These are phyloP conservation scores for Dreissena polymorpha DNA, from an alignment of 1,140 invertebrate genomes.

Conservation along the genomic window DNA sequence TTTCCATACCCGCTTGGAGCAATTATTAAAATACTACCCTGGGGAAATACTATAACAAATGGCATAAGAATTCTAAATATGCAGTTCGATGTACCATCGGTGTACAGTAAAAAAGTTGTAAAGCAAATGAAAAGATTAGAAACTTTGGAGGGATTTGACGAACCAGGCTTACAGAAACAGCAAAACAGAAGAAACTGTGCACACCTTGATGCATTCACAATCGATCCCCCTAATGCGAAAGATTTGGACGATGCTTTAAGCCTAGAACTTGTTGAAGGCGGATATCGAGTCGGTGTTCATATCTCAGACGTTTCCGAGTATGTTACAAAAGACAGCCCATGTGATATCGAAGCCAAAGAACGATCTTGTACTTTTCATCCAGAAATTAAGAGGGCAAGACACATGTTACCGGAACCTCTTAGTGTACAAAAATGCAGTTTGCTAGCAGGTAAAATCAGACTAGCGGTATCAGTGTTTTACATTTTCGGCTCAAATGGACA, in stretches of 20 bases:
- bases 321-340: slow-evolving; percentile 55
- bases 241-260: slow-evolving; percentile 99
- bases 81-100: slow-evolving; percentile 37
- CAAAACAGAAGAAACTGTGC: slow-evolving; percentile 84
- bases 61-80: slow-evolving; percentile 36
- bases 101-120: slow-evolving; percentile 29
- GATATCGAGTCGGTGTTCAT: slow-evolving; percentile 66
- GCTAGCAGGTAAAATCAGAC: slow-evolving; percentile 68
- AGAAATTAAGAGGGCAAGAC: slow-evolving; percentile 57
- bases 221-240: slow-evolving; percentile 98
- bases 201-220: slow-evolving; percentile 85
- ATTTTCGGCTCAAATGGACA: slow-evolving; percentile 52
- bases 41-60: slow-evolving; percentile 18
- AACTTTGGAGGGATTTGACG: not conserved
- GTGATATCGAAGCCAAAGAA: slow-evolving; percentile 70
- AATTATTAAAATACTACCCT: slow-evolving; percentile 23
- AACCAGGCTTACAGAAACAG: slow-evolving; percentile 79
- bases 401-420: slow-evolving; percentile 77
- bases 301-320: slow-evolving; percentile 75
- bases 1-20: slow-evolving; percentile 46
- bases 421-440: slow-evolving; percentile 78
- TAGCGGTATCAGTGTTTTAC: slow-evolving; percentile 64
- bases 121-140: slow-evolving; percentile 8
- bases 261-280: slow-evolving; percentile 58
- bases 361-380: slow-evolving; percentile 71